These are phyloP conservation scores for Lordiphosa fenestrarum DNA, from an alignment of 2,888 invertebrate species.

Conservation along the genomic window DNA sequence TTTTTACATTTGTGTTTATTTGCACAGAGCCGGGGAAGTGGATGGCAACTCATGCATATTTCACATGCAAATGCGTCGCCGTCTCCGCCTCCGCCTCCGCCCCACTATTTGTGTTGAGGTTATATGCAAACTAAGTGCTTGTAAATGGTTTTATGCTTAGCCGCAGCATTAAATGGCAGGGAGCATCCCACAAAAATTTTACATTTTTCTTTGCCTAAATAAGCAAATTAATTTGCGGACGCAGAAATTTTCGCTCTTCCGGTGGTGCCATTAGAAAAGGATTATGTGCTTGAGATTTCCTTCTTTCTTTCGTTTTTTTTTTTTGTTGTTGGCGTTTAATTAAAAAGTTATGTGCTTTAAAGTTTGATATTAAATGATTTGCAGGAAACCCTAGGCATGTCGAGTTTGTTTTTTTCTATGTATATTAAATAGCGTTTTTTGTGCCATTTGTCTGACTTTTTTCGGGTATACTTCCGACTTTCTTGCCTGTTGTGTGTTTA, in stretches of 20 bases:
- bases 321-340: constrained; percentile 60
- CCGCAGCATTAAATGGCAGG: constrained; percentile 28
- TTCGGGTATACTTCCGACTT: background rate
- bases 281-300: constrained; percentile 56
- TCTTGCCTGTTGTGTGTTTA: constrained; percentile 1
- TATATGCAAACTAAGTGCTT: constrained; percentile 61
- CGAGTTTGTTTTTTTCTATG: background rate
- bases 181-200: constrained; percentile 18
- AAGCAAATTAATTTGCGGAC: constrained; percentile 67
- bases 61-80: constrained; percentile 52
- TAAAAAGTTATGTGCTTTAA: constrained; percentile 56
- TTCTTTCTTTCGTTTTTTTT: constrained; percentile 16
- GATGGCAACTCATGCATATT: constrained; percentile 57
- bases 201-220: constrained; percentile 45
- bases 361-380: constrained; percentile 34
- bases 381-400: background rate
- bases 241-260: constrained; percentile 27
- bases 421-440: constrained; percentile 25
- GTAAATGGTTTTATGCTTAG: constrained; percentile 53
- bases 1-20: constrained; percentile 47
- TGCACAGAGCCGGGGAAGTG: constrained; percentile 14
- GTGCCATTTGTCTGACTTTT: constrained; percentile 13
- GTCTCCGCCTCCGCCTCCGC: background rate
- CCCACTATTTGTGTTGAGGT: constrained; percentile 31
- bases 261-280: constrained; percentile 46